Conservation (phyloP, 2,113 vertebrate genomes). For the Holacanthus passer region DNA sequence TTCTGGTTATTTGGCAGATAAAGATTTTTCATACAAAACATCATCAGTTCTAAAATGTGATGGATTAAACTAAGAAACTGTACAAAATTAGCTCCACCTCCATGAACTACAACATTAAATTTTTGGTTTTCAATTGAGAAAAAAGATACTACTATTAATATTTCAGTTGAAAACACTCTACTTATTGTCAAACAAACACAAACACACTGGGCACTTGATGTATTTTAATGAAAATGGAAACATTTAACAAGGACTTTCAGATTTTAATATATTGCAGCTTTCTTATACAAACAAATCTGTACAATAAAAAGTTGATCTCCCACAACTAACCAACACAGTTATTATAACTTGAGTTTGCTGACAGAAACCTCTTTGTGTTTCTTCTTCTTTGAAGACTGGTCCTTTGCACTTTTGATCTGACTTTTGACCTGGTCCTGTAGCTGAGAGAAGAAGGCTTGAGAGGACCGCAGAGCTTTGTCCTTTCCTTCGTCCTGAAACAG, state of each 20-base stretch:
- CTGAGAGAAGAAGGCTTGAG: slow-evolving; percentile 95
- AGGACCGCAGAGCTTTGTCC: slow-evolving; percentile 93
- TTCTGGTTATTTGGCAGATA: background rate
- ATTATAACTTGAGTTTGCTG: slow-evolving; percentile 93
- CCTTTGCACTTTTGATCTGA: slow-evolving; percentile 90
- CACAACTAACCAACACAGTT: slow-evolving; percentile 25
- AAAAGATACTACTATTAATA: no score
- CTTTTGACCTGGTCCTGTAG: slow-evolving; percentile 97
- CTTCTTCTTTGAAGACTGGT: slow-evolving; percentile 86
- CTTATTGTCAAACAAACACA: background rate
- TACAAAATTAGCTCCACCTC: no score
- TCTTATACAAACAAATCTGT: slow-evolving; percentile 63
- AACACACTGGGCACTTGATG: background rate
- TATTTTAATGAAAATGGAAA: slow-evolving; percentile 46
- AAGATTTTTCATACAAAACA: background rate
- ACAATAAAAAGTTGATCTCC: slow-evolving; percentile 60
- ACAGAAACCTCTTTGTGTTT: slow-evolving; percentile 87
- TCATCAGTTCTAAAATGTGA: no score
- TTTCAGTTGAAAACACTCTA: background rate
- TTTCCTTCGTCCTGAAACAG: slow-evolving; percentile 93
- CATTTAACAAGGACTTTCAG: slow-evolving; percentile 45
- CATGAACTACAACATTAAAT: no score
- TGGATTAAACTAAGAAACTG: no score
- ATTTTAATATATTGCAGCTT: slow-evolving; percentile 38
- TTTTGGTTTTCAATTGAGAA: no score